These are phyloP conservation scores for Columba guinea DNA, from an alignment of 2,797 vertebrate genomes.

Conservation along the genomic window DNA sequence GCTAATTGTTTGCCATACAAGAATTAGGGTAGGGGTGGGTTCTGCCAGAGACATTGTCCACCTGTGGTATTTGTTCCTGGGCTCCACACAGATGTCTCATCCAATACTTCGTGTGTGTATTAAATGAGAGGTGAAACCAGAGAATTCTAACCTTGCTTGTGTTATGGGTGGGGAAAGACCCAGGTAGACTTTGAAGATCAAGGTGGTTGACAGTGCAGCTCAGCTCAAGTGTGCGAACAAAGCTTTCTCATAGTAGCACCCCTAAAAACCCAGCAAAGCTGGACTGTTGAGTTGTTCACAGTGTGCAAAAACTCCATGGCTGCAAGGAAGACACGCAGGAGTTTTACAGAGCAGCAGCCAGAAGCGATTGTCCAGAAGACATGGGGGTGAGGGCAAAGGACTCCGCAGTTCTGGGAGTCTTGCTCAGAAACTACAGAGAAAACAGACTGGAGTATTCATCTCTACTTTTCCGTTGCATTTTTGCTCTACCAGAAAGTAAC, in stretches of 20 bases:
- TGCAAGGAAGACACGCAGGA: background rate
- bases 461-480: background rate
- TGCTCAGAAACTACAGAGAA: background rate
- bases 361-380: background rate
- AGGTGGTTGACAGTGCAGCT: background rate
- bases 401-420: background rate
- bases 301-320: background rate
- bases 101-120: fast-evolving
- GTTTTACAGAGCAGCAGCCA: background rate
- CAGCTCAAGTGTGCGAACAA: background rate
- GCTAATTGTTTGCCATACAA: background rate
- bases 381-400: background rate
- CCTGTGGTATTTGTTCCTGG: background rate
- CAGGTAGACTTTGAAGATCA: background rate
- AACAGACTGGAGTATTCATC: background rate
- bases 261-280: background rate
- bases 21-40: background rate
- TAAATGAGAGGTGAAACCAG: fast-evolving
- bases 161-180: background rate
- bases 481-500: background rate
- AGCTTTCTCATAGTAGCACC: background rate
- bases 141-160: background rate
- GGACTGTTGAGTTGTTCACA: background rate
- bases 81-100: background rate
- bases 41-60: background rate